Evolutionary conservation across 2,797 vertebrate species (phyloP).

Genomic region (Adelosebastes latens): DNA sequence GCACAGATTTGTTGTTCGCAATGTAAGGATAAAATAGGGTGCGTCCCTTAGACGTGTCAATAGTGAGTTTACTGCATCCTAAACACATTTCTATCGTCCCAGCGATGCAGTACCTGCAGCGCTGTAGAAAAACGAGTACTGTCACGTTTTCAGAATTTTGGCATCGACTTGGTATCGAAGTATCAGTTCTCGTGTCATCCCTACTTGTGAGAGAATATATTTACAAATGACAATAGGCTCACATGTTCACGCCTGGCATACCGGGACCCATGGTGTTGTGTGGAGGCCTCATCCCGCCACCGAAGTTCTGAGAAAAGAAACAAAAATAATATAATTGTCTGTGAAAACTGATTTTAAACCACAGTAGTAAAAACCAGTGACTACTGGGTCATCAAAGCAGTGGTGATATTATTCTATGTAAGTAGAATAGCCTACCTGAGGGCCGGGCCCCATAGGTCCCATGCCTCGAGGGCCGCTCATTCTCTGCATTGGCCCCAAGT

Average conservation of each 20-base stretch:
- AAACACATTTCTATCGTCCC: too few species aligned
- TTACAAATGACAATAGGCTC: conserved; percentile 66
- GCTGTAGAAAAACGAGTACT: too few species aligned
- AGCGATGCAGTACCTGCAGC: too few species aligned
- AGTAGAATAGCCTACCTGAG: conserved; percentile 86
- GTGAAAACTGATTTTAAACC: not conserved
- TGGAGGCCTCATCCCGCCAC: conserved; percentile 98
- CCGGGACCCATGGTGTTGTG: conserved; percentile 97
- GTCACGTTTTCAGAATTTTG: too few species aligned
- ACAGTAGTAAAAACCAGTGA: not conserved
- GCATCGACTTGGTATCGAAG: too few species aligned
- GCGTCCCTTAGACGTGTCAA: too few species aligned
- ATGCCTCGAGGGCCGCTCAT: conserved; percentile 98
- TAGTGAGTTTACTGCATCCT: too few species aligned
- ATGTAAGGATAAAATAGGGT: too few species aligned
- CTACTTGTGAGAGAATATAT: not conserved
- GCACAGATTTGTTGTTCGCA: too few species aligned
- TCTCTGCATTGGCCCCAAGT: conserved; percentile 97
- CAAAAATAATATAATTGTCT: not conserved
- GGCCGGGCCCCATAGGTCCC: conserved; percentile 97
- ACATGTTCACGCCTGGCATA: conserved; percentile 99
- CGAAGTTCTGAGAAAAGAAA: conserved; percentile 90
- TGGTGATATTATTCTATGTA: not conserved
- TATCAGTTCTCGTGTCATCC: too few species aligned
- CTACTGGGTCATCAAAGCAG: not conserved